These are phyloP conservation scores for Ptychobarbus kaznakovi DNA, from an alignment of 2,797 vertebrate species.

Conservation along the genomic window DNA sequence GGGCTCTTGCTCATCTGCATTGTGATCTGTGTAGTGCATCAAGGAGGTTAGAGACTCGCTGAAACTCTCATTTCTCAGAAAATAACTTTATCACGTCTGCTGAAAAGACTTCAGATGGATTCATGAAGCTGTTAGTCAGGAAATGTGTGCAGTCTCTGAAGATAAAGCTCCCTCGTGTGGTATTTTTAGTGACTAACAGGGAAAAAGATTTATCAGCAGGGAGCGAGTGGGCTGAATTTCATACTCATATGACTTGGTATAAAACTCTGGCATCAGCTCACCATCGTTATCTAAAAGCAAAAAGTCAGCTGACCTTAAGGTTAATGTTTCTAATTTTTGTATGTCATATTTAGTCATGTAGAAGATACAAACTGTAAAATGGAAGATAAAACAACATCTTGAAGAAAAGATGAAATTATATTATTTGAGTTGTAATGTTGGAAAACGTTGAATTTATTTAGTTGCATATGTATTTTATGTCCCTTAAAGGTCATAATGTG, in stretches of 20 bases:
- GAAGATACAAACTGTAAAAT: not conserved
- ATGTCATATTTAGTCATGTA: not conserved
- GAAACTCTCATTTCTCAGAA: not conserved
- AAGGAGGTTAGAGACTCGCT: not conserved
- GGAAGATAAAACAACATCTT: not conserved
- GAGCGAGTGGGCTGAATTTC: not conserved
- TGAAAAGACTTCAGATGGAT: not conserved
- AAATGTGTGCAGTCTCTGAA: not conserved
- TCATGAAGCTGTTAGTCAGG: not conserved
- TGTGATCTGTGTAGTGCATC: not conserved
- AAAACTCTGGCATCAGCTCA: not conserved
- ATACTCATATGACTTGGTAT: not conserved
- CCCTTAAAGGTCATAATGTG: not conserved
- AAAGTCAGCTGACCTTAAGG: not conserved
- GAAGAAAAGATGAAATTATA: not conserved
- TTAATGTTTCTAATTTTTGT: not conserved
- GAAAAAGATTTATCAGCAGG: not conserved
- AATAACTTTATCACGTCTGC: not conserved
- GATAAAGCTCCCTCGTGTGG: conserved; percentile 41
- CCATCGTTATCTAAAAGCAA: not conserved
- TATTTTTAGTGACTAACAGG: conserved; percentile 16
- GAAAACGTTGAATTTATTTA: not conserved
- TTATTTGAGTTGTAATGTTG: not conserved
- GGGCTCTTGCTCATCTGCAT: conserved; percentile 9
- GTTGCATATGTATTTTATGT: not conserved